Evolutionary conservation across 2,797 vertebrate genomes (phyloP), one percentile per base, ranked within the genome.

Genomic region (Todus mexicanus): DNA sequence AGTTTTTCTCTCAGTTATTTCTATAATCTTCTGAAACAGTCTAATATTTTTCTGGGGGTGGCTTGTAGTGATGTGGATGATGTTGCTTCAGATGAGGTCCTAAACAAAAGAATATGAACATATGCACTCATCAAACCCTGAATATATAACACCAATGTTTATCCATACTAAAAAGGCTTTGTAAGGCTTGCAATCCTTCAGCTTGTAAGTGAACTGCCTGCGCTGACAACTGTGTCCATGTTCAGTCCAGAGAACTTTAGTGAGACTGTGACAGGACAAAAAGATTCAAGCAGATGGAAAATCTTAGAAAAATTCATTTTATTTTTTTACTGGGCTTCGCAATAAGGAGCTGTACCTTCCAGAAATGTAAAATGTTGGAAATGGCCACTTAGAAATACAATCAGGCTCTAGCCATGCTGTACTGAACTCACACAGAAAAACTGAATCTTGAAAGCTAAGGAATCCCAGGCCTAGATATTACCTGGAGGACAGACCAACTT

Each of bases 81-180:
- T 98, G 98, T 68, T 98, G 98, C 85, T 98, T 98, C 86, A 98
- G 97, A 92, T 98, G 98, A 87, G 98, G 97, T 88, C 98, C 99
- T 99, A 66, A 72, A 83, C 63, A 92, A 51, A 65, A 87, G 40
- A 48, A 33, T 1, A 86, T 37, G 64, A 72, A 87, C 87, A 69
- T 53, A 95, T 2, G 7, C 22, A 51, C 1, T 2, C 18, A 53
- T 83, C 14, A 92, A 66, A 33, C 6, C 12, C 38, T 66, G 21
- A 25, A 33, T 57, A 60, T 2, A 2, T 31, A 69, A 89, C 25
- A 42, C 4, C 20, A 91, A 38, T 4, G 19, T 48, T 83, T 64
- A 83, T 42, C 25, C 4, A 1, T 19, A n/a, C 45, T 57, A 43
- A 79, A 90, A 73, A 76, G 23, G 13, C 26, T 76, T 53, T 1